Evolutionary conservation across 2,888 invertebrate species (phyloP), one percentile per base, ranked within the genome.

Genomic region (Mimas tiliae): DNA sequence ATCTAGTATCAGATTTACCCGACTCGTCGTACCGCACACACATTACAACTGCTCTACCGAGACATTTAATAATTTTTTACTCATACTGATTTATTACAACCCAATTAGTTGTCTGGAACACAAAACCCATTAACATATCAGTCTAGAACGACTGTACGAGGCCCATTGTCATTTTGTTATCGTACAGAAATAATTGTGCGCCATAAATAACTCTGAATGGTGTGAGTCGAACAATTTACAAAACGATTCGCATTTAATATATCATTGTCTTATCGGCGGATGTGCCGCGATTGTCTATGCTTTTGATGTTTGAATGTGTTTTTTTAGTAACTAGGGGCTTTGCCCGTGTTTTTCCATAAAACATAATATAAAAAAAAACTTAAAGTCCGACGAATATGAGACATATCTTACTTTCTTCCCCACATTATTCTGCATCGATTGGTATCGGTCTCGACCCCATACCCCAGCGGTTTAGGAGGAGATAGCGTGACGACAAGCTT

Each of bases 201-300:
- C 79, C 81, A 88, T 89, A 87, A 88, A 88, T 89, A 82, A 71
- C 51, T 21, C 70, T 68, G 71, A 69, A 73, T 70, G 72, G 77
- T 74, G 77, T 77, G 80, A 79, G 80, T 78, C 74, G 84, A 81
- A 84, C 90, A 88, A 90, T 91, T 91, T 88, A 86, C 86, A 86
- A 88, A 90, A 89, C 84, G 86, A 87, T 91, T 91, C 88, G 87
- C 82, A 71, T 74, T 16, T 81, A 74, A 89, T 91, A 86, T 78
- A 85, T 90, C 91, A 91, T 82, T 88, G 89, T 86, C 90, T 88
- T 89, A 87, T 87, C 88, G 80, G 65, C 67, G 45, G 45, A 45
- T 45, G 14, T 45, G 9, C 45, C 6, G 81, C 48, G 45, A 45
- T 63, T 48, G 63, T 42, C 63, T 38, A 16, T 42, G 21, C 19